Percentiles rank a stretch among this genome's conserved stretches.
phyloP scores from a whole-genome alignment of 30 jellyfish, hydroid and myxozoan genomes.

The Pseudorhiza aurosa region DNA sequence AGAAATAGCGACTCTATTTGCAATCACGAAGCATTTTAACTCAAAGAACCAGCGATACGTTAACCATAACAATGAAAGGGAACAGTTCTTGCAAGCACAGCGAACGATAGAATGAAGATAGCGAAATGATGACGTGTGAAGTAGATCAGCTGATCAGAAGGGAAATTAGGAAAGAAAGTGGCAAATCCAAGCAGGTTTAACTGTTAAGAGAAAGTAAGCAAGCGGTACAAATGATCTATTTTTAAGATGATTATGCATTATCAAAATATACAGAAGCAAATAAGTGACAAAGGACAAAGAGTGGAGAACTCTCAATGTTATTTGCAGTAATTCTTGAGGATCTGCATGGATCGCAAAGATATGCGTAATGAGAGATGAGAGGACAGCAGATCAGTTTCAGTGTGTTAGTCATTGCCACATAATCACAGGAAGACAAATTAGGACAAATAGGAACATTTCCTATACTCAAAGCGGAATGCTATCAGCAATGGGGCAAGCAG shows the following conservation, averaged over 20 bases:
- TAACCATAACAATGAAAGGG: no score
- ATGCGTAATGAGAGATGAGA: no score
- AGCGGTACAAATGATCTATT: neutral
- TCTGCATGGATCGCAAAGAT: neutral
- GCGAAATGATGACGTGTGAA: neutral
- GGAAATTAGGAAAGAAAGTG: neutral
- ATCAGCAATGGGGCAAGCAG: no score
- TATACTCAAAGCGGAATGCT: neutral
- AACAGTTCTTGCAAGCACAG: no score
- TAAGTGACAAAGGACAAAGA: conserved; percentile 34
- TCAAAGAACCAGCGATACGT: no score
- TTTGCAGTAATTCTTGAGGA: neutral
- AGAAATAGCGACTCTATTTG: no score
- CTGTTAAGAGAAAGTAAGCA: neutral
- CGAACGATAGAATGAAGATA: no score
- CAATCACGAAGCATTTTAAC: no score
- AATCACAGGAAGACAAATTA: neutral
- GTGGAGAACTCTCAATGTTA: neutral
- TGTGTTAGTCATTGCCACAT: neutral
- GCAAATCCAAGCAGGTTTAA: conserved; percentile 1
- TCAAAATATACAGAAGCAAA: conserved; percentile 3
- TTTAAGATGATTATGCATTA: neutral
- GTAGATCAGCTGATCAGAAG: neutral
- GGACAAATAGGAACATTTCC: neutral
- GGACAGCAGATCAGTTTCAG: neutral